phyloP scores from a whole-genome alignment of 2,797 vertebrate species.

The Ceryle rudis region DNA sequence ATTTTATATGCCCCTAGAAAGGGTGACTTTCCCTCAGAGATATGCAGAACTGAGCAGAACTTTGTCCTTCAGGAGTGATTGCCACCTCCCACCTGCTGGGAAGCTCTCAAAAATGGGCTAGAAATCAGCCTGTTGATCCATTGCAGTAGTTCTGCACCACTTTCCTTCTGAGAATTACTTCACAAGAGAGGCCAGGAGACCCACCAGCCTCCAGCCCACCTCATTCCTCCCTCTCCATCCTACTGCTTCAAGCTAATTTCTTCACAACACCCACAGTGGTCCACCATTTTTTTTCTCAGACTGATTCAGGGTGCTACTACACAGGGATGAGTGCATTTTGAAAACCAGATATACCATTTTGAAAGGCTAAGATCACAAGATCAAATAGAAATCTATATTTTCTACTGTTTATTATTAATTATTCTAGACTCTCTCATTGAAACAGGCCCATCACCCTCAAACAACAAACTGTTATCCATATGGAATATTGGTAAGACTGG shows the following conservation, averaged over 20 bases:
- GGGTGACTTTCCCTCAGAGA: neutral
- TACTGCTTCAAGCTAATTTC: neutral
- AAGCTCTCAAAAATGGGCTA: neutral
- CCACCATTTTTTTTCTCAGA: accelerated
- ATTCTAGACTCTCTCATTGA: neutral
- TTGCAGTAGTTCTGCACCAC: neutral
- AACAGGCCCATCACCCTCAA: neutral
- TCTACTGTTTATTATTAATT: neutral
- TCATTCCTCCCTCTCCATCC: neutral
- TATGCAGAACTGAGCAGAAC: neutral
- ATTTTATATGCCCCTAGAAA: neutral
- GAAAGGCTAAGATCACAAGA: neutral
- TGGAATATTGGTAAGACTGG: neutral
- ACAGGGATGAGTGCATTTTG: neutral
- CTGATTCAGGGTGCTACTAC: neutral
- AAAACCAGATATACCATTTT: neutral
- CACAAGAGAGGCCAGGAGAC: neutral
- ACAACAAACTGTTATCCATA: neutral
- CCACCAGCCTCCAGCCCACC: neutral
- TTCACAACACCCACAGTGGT: neutral
- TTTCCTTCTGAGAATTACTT: neutral
- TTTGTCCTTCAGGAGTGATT: neutral
- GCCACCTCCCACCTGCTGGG: neutral
- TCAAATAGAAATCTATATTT: neutral
- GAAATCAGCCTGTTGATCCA: neutral